phyloP scores from a whole-genome alignment of 2,113 vertebrate genomes.

The Dasyornis broadbenti region DNA sequence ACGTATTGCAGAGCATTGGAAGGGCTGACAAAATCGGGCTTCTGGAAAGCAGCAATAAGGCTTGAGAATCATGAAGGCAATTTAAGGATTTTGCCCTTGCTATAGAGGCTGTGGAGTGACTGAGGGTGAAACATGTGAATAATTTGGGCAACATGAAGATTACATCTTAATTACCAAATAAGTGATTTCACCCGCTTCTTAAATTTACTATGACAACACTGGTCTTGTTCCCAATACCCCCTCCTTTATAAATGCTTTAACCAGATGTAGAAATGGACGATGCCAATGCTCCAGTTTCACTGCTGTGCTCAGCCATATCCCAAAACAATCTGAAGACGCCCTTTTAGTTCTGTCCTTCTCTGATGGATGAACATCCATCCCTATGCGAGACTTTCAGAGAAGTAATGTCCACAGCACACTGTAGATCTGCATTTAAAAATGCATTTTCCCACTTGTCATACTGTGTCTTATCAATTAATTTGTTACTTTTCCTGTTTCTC shows the following conservation, averaged over 20 bases:
- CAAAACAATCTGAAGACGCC: neutral
- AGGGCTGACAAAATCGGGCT: neutral
- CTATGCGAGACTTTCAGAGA: neutral
- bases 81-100: neutral
- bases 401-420: neutral
- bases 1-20: neutral
- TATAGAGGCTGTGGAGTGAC: neutral
- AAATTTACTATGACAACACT: neutral
- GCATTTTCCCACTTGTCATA: neutral
- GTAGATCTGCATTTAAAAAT: neutral
- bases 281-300: neutral
- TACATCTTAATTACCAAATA: neutral
- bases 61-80: neutral
- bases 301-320: neutral
- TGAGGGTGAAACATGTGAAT: neutral
- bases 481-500: neutral
- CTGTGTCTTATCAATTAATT: neutral
- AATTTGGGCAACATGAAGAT: neutral
- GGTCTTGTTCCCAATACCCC: neutral
- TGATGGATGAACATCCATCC: neutral
- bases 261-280: neutral
- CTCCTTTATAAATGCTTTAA: neutral
- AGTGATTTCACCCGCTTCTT: neutral
- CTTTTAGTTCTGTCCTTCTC: neutral
- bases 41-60: neutral